Evolutionary conservation across 2,888 invertebrate species (phyloP).

Genomic region (Caenorhabditis angaria): DNA sequence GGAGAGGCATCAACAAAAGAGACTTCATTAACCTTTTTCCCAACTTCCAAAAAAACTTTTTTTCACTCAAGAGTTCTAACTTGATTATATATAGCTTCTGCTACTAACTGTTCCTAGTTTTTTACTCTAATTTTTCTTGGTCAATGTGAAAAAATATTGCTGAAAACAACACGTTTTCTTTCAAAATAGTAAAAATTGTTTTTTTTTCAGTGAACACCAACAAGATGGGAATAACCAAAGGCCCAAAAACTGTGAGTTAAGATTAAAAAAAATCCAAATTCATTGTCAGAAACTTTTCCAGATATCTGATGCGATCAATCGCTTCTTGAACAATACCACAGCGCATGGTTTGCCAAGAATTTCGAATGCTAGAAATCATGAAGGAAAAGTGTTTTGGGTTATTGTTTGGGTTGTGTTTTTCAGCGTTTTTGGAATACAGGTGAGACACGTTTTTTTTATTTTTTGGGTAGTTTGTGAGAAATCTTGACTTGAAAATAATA

Average conservation of each 20-base stretch:
- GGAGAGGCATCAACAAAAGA: constrained; percentile 26
- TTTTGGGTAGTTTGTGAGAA: too few relatives aligned
- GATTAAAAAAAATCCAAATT: background rate
- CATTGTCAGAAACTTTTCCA: constrained; percentile 18
- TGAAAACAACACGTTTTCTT: background rate
- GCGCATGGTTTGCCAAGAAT: constrained; percentile 53
- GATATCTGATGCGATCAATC: constrained; percentile 27
- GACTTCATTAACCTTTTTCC: constrained; percentile 42
- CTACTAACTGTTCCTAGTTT: constrained; percentile 5
- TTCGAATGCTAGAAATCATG: constrained; percentile 36
- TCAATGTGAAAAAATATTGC: background rate
- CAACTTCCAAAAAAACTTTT: background rate
- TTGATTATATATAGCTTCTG: background rate
- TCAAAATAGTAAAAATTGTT: background rate
- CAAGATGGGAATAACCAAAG: background rate
- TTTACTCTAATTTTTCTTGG: constrained; percentile 12
- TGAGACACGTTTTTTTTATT: too few relatives aligned
- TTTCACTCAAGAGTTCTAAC: constrained; percentile 12
- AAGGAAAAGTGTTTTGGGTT: constrained; percentile 39
- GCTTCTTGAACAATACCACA: constrained; percentile 50
- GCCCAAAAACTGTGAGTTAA: constrained; percentile 13
- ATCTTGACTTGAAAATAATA: constrained; percentile 4
- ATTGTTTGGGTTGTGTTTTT: constrained; percentile 38
- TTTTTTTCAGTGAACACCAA: background rate
- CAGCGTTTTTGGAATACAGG: constrained; percentile 27